These are phyloP conservation scores for Pectinophora gossypiella DNA, from an alignment of 1,140 invertebrate species.

Conservation along the genomic window DNA sequence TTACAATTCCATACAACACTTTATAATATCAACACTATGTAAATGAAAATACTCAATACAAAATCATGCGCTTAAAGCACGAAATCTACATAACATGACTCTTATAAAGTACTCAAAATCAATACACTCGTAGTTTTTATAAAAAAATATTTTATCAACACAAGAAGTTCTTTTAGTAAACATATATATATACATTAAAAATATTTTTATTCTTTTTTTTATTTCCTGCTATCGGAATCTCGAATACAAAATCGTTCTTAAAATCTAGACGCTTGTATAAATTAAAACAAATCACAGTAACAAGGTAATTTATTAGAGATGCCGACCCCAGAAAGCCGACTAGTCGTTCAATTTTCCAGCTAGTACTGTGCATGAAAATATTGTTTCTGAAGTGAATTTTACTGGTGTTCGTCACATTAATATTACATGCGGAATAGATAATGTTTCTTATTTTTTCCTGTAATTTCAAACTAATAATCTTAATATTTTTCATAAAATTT, in stretches of 20 bases:
- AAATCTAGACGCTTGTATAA: slow-evolving; percentile 23
- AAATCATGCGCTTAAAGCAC: slow-evolving; percentile 69
- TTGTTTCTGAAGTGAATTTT: too few relatives aligned
- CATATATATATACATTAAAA: slow-evolving; percentile 33
- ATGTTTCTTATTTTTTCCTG: too few relatives aligned
- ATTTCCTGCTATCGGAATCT: slow-evolving; percentile 53
- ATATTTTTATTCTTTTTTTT: slow-evolving; percentile 43
- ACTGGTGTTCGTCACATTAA: too few relatives aligned
- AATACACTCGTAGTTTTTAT: slow-evolving; percentile 30
- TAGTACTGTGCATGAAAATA: too few relatives aligned
- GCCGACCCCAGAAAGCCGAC: too few relatives aligned
- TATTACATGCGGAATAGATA: too few relatives aligned
- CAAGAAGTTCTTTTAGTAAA: slow-evolving; percentile 32
- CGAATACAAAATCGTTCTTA: slow-evolving; percentile 42
- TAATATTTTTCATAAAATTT: too few relatives aligned
- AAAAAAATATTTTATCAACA: slow-evolving; percentile 25
- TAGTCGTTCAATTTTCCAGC: too few relatives aligned
- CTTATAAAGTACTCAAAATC: slow-evolving; percentile 46
- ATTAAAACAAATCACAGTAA: slow-evolving; percentile 71
- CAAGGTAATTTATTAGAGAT: too few relatives aligned
- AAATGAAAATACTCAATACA: slow-evolving; percentile 61
- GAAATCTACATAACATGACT: slow-evolving; percentile 56
- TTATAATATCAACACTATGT: slow-evolving; percentile 57
- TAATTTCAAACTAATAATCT: too few relatives aligned
- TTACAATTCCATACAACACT: slow-evolving; percentile 60